Conservation (phyloP, 2,113 vertebrate genomes). For the Lethenteron reissneri region DNA sequence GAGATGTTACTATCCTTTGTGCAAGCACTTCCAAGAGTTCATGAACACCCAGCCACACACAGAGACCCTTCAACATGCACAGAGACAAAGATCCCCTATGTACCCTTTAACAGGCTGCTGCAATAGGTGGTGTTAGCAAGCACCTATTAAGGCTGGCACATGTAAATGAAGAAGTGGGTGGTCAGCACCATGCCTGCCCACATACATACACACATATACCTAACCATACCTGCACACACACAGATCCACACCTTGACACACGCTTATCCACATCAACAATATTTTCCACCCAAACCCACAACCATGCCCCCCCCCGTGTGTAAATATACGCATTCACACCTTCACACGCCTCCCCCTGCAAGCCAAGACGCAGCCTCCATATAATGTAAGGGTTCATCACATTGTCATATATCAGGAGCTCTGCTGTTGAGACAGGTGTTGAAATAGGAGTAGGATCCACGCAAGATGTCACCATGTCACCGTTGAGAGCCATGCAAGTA, state of each 20-base stretch:
- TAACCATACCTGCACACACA: not conserved
- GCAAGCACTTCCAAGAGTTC: too few relatives aligned
- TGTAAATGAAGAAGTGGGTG: too few relatives aligned
- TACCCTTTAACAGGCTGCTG: too few relatives aligned
- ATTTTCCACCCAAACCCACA: too few relatives aligned
- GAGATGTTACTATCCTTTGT: too few relatives aligned
- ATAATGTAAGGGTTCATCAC: not conserved
- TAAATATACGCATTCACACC: not conserved
- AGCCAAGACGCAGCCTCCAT: not conserved
- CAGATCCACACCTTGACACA: not conserved
- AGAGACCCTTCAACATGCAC: not conserved
- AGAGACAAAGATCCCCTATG: not conserved
- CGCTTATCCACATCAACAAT: too few relatives aligned
- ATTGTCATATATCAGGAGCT: not conserved
- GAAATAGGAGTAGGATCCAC: not conserved
- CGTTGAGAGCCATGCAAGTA: not conserved
- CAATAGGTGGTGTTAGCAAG: too few relatives aligned
- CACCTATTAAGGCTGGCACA: too few relatives aligned
- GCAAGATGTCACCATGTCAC: not conserved
- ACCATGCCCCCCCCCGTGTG: not conserved
- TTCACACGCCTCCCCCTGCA: not conserved
- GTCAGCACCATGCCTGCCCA: not conserved
- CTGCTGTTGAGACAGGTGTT: not conserved
- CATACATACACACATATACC: constrained; percentile 1
- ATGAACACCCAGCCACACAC: not conserved